Base-by-base conservation (phyloP, 2,797 vertebrate genomes). In the Gallinago nigripennis region DNA sequence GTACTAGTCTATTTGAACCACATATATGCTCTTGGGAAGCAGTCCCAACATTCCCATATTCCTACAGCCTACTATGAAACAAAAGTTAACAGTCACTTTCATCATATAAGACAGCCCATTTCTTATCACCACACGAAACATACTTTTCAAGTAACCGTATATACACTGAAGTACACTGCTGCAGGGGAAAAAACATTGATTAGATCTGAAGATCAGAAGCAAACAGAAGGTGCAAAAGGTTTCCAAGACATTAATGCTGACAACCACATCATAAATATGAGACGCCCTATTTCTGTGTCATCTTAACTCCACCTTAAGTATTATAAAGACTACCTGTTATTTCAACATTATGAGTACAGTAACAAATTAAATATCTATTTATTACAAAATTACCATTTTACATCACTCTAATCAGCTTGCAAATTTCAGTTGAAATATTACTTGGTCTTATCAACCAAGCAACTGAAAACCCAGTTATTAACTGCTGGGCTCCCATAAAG, bases 291-390 rank as follows among this genome's bases (percentile, higher is more conserved):
- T 82, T 46, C 70, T 53, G 27, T 27, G 27, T 45, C 27, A 82
- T n/a, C 16, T 66, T 51, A 90, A 65, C 30, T 45, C 3, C 30
- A 81, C 17, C 14, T 57, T 41, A 39, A 33, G 33, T 54, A 30
- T 37, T 54, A 37, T 8, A 71, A 46, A 83, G 28, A 15, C 14
- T 57, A 46, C 11, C 6, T 0, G 0, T n/a, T 82, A 39, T 28
- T 77, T 63, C 41, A 45, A 51, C 9, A 43, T 41, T 58, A 8
- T 3, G 2, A 75, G 11, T 21, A 45, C 3, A 54, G 4, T 60
- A 61, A 61, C 7, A 0, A 46, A 54, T 31, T 45, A 28, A 35
- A 57, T 4, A 57, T 45, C 3, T 37, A 45, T 35, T 64, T 50
- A 64, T 53, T 82, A 83, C 58, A 69, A 56, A 56, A 33, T 24